These are phyloP conservation scores for Hippocampus abdominalis DNA, from an alignment of 2,113 vertebrate species.

Conservation along the genomic window DNA sequence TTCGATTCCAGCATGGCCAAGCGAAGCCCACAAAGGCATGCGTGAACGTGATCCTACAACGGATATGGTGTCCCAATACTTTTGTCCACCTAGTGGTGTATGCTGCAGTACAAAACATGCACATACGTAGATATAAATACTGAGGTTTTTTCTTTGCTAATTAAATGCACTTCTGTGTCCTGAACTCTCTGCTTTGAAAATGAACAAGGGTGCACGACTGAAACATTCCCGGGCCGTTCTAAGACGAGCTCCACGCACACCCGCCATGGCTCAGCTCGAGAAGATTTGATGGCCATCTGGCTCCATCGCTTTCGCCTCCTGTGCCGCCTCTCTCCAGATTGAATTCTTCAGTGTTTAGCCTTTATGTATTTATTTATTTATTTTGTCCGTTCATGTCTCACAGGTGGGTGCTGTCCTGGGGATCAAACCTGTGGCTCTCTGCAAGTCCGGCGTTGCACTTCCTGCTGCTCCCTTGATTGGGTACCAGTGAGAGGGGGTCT, in stretches of 20 bases:
- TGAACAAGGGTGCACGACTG: slow-evolving; percentile 60
- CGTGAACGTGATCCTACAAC: neutral
- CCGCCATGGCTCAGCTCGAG: slow-evolving; percentile 14
- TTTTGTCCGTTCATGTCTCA: slow-evolving; percentile 47
- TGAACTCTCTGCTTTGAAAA: slow-evolving; percentile 52
- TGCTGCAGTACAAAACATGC: slow-evolving; percentile 63
- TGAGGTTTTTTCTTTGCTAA: slow-evolving; percentile 37
- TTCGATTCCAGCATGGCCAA: neutral
- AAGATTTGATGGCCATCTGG: slow-evolving; percentile 5
- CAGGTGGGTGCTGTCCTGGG: slow-evolving; percentile 78
- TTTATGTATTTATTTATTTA: slow-evolving; percentile 1
- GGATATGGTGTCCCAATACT: neutral
- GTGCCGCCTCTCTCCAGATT: slow-evolving; percentile 15
- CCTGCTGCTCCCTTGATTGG: slow-evolving; percentile 67
- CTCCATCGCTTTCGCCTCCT: slow-evolving; percentile 1
- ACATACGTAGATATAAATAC: slow-evolving; percentile 62
- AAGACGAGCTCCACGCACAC: slow-evolving; percentile 63
- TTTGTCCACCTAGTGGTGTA: slow-evolving; percentile 11
- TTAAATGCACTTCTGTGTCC: slow-evolving; percentile 76
- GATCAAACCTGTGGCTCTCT: slow-evolving; percentile 71
- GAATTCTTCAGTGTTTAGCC: slow-evolving; percentile 30
- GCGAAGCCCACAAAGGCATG: neutral
- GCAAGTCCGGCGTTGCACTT: slow-evolving; percentile 65
- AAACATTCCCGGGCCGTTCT: slow-evolving; percentile 47
- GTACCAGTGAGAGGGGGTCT: slow-evolving; percentile 75